Evolutionary conservation across 2,113 vertebrate genomes (phyloP), one percentile per base, ranked within the genome.

Genomic region (Corythaeola cristata): DNA sequence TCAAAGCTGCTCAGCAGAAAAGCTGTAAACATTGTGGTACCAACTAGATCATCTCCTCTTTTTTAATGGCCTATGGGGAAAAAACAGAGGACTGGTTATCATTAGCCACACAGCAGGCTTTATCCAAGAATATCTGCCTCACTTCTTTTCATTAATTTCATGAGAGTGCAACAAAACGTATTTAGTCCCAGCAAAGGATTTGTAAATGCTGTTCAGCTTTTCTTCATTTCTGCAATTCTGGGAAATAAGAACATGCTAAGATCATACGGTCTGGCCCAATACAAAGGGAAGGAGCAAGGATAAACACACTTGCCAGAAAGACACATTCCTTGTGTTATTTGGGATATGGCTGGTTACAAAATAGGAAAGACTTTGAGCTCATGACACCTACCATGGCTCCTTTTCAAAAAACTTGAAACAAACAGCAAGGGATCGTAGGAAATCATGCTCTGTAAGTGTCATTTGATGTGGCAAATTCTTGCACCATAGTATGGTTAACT

Each of bases 401-500:
- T 84, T 84, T 93, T 84, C 95, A 93, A 68, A 85, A 83, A 73
- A 75, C 84, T 82, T 94, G 89, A 94, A 95, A 96, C 62, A 73
- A 95, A 88, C 62, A 79, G 78, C 66, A 62, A 85, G 66, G 53
- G 49, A 52, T 52, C 74, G 26, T 88, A 91, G 94, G 91, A 93
- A 96, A 82, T 87, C 73, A 30, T 84, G 68, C 73, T 84, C 28
- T 23, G 49, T 80, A 79, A 92, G 56, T 79, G 66, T 73, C 83
- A 96, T 96, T 95, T 97, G 94, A 95, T 97, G 97, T 97, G 96
- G 96, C 68, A 87, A 89, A 76, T 79, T 97, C 90, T 97, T 97
- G 89, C 95, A 93, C 96, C 96, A 97, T 82, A 50, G 62, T n/a
- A 62, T 95, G 92, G 97, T 79, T 90, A 92, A 67, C 71, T 79